Evolutionary conservation across 92 coral and sea anemone species (phyloP), one percentile per base, ranked within the genome.

Genomic region (Epizoanthus fatuus): DNA sequence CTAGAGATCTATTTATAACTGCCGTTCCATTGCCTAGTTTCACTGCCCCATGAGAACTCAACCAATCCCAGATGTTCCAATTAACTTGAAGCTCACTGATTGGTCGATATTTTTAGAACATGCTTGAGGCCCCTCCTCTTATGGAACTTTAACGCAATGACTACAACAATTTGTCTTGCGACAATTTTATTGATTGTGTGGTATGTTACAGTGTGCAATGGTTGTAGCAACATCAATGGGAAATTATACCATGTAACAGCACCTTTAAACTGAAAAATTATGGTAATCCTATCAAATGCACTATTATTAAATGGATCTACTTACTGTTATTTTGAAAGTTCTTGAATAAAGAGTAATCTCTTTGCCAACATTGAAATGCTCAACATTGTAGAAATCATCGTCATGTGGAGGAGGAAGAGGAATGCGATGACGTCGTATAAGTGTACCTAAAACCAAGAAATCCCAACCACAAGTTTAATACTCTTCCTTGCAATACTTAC

Each of bases 391-490:
- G 85, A 97, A 97, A 69, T 97, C 86, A 32, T 95, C 96, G 75
- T 97, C 98, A 60, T 93, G 45, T 42, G 99, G 99, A 11, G 99
- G 92, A 81, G 99, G 97, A 2, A 97, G 90, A 69, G 98, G 98
- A 85, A 97, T 88, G 19, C 99, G 93, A 87, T 97, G 99, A 68
- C 99, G 95, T n/a, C 99, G 95, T 83, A 97, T 88, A 2, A 97
- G 91, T 19, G 99, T 97, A 44, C 99, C 98, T 96, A 55, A 12
- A 38, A 83, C 8, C 10, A 63, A 20, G n/a, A 22, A 66, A 19
- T 35, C 14, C 15, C 60, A 49, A 25, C 79, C 14, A 49, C 3
- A 47, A 49, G 4, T 1, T 7, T n/a, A 72, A 25, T 72, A 15
- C 2, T 37, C 16, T 37, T 4, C 2, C 37, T 58, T 77, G 10